Percentiles rank a stretch among this genome's conserved stretches.
Conservation (phyloP, 2,797 vertebrate species). For the Eurystomus glaucurus region DNA sequence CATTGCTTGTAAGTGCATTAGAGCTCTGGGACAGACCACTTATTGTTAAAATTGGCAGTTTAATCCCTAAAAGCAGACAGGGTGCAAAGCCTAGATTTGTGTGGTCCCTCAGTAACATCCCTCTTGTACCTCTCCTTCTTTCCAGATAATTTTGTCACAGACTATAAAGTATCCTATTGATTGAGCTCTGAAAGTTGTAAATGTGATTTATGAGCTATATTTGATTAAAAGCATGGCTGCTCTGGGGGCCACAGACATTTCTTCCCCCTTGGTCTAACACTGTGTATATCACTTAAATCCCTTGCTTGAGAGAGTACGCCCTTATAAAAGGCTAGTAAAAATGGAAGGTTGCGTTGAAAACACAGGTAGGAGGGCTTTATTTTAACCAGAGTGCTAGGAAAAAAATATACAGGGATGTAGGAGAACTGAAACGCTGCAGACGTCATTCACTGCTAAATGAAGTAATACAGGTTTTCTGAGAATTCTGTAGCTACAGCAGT, state of each 20-base stretch:
- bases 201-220: conserved; percentile 79
- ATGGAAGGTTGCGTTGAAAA: conserved; percentile 31
- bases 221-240: conserved; percentile 77
- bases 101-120: conserved; percentile 20
- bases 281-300: conserved; percentile 68
- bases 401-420: background rate
- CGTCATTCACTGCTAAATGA: background rate
- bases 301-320: background rate
- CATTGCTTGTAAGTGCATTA: conserved; percentile 74
- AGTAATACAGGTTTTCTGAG: conserved; percentile 3
- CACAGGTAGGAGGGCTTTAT: background rate
- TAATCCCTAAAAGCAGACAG: conserved; percentile 53
- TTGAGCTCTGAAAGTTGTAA: conserved; percentile 75
- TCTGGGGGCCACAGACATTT: conserved; percentile 54
- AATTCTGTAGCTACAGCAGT: background rate
- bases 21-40: conserved; percentile 71
- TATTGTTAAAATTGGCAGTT: conserved; percentile 74
- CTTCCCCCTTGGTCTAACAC: conserved; percentile 41
- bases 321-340: conserved; percentile 39
- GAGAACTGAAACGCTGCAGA: background rate
- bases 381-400: background rate
- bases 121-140: conserved; percentile 54
- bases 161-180: conserved; percentile 79
- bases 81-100: background rate
- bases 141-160: conserved; percentile 66